Evolutionary conservation across 2,797 vertebrate species (phyloP).

Genomic region (Nannoperca obscura): DNA sequence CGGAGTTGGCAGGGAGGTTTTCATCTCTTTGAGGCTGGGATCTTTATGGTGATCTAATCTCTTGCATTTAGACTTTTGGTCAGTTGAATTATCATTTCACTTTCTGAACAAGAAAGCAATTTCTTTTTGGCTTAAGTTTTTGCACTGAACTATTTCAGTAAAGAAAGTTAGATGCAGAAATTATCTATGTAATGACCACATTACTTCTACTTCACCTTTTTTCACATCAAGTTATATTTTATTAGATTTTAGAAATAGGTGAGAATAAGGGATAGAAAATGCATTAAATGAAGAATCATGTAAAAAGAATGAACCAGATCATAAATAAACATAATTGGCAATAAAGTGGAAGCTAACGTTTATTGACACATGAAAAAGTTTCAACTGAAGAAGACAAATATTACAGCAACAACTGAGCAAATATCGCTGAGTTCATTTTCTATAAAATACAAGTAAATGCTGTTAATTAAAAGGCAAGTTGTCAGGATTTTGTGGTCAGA

Average conservation of each 20-base stretch:
- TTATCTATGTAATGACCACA: slow-evolving; percentile 40
- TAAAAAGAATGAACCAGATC: not conserved
- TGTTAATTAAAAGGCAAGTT: no score
- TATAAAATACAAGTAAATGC: no score
- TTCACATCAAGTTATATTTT: slow-evolving; percentile 23
- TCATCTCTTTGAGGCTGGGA: slow-evolving; percentile 57
- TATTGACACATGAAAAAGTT: not conserved
- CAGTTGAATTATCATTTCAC: slow-evolving; percentile 70
- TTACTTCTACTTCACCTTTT: slow-evolving; percentile 27
- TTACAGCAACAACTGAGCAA: not conserved
- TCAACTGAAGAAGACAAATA: not conserved
- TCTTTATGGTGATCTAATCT: slow-evolving; percentile 69
- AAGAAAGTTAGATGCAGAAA: slow-evolving; percentile 49
- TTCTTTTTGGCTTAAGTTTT: slow-evolving; percentile 63
- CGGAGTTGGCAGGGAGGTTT: slow-evolving; percentile 38
- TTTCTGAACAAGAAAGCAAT: slow-evolving; percentile 70
- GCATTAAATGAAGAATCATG: not conserved
- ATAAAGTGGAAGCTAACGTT: not conserved
- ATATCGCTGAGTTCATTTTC: no score
- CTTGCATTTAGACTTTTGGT: slow-evolving; percentile 62
- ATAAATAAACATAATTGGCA: not conserved
- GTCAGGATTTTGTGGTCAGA: no score
- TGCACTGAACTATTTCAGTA: slow-evolving; percentile 52
- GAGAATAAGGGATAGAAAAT: not conserved
- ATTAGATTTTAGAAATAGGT: slow-evolving; percentile 13